Evolutionary conservation across 2,797 vertebrate genomes (phyloP).

Genomic region (Myoxocephalus aenaeus): DNA sequence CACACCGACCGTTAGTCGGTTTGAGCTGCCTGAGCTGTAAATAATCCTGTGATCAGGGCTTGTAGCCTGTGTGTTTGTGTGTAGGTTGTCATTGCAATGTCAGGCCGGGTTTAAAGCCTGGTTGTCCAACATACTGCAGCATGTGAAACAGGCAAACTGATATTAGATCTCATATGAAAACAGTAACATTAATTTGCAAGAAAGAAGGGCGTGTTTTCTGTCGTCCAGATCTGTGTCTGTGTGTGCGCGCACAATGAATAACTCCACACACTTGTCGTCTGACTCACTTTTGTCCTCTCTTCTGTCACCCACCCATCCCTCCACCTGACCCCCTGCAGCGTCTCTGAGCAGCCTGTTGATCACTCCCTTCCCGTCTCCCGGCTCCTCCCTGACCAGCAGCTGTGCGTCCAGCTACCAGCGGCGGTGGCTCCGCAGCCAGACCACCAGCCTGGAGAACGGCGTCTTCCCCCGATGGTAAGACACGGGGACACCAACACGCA

Average conservation of each 20-base stretch:
- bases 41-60: constrained; percentile 52
- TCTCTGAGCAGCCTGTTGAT: constrained; percentile 97
- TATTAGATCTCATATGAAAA: constrained; percentile 39
- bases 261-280: constrained; percentile 28
- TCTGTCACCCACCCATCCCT: constrained; percentile 34
- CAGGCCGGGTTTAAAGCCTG: constrained; percentile 48
- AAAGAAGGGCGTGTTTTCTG: neutral
- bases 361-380: constrained; percentile 96
- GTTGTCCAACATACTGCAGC: constrained; percentile 51
- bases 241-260: constrained; percentile 46
- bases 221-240: constrained; percentile 25
- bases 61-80: neutral
- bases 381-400: constrained; percentile 96
- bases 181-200: neutral
- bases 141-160: constrained; percentile 45
- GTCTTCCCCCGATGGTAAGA: constrained; percentile 97
- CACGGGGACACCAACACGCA: neutral
- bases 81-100: constrained; percentile 35
- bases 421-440: constrained; percentile 97
- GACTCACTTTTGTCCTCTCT: constrained; percentile 55
- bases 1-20: constrained; percentile 45
- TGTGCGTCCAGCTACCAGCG: constrained; percentile 98
- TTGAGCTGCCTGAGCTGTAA: constrained; percentile 36
- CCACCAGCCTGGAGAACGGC: constrained; percentile 97
- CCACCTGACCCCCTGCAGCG: constrained; percentile 76